Conservation (phyloP, 1,140 invertebrate species). For the Venturia canescens region DNA sequence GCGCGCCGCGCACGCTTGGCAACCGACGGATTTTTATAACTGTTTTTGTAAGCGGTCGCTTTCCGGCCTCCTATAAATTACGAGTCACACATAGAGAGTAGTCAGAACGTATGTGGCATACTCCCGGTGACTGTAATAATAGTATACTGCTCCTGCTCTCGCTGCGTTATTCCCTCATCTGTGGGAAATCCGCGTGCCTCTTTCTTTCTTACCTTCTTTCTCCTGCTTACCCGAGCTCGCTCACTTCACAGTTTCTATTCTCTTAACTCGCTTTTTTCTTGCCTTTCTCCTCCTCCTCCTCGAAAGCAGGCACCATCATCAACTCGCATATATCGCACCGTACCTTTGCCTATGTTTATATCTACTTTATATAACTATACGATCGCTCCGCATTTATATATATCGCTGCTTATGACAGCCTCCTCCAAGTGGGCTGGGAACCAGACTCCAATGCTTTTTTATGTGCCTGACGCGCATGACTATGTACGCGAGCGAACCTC, state of each 20-base stretch:
- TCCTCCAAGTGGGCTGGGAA: conserved; percentile 57
- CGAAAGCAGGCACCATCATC: conserved; percentile 31
- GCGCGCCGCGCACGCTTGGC: conserved; percentile 52
- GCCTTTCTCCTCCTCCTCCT: conserved; percentile 33
- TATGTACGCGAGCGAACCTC: neutral
- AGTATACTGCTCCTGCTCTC: conserved; percentile 2
- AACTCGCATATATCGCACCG: conserved; percentile 15
- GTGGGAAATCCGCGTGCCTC: conserved; percentile 62
- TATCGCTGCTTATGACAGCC: neutral
- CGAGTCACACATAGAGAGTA: conserved; percentile 42
- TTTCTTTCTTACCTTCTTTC: conserved; percentile 41
- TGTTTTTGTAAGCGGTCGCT: conserved; percentile 65
- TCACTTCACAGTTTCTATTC: conserved; percentile 29
- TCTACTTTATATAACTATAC: neutral
- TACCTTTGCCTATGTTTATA: neutral
- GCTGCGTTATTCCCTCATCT: conserved; percentile 52
- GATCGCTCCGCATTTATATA: neutral
- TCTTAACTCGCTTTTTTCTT: conserved; percentile 32
- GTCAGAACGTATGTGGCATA: neutral
- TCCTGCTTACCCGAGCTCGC: conserved; percentile 13
- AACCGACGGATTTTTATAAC: conserved; percentile 65
- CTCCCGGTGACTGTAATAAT: conserved; percentile 40
- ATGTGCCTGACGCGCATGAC: neutral
- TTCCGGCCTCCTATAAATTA: conserved; percentile 67
- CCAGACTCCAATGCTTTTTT: conserved; percentile 48